Percentiles rank a stretch among this genome's conserved stretches.
These are phyloP conservation scores for Brachirus orientalis DNA, from an alignment of 2,113 vertebrate genomes.

Conservation along the genomic window DNA sequence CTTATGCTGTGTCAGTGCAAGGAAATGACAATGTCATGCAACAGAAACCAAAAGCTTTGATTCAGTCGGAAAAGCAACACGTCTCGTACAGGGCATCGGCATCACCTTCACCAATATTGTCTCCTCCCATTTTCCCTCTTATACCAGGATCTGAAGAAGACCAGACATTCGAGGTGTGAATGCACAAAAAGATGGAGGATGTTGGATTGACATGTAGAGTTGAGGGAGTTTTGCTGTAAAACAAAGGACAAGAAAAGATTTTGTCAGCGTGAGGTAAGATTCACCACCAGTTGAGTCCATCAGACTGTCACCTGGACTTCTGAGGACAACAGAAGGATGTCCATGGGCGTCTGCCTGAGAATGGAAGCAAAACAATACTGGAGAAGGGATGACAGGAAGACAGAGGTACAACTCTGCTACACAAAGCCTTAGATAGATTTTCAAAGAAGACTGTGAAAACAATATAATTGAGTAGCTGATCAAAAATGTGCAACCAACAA, in stretches of 20 bases:
- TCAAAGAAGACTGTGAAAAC: background rate
- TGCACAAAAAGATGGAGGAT: conserved; percentile 25
- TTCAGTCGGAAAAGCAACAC: conserved; percentile 25
- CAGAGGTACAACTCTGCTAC: background rate
- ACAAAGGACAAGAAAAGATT: background rate
- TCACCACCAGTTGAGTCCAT: background rate
- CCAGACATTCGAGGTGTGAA: conserved; percentile 11
- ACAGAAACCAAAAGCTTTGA: conserved; percentile 24
- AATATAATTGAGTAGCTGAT: background rate
- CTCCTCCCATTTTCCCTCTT: conserved; percentile 28
- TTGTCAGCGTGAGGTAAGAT: background rate
- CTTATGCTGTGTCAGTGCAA: background rate
- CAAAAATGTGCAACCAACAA: background rate
- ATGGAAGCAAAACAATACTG: conserved; percentile 3
- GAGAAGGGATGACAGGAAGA: conserved; percentile 28
- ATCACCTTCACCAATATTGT: conserved; percentile 25
- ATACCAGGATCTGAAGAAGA: conserved; percentile 19
- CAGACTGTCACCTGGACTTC: conserved; percentile 16
- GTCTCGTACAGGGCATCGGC: conserved; percentile 38
- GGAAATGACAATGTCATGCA: background rate
- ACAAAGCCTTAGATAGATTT: conserved; percentile 16
- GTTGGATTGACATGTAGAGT: conserved; percentile 9
- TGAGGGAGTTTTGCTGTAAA: background rate
- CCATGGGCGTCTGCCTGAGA: background rate
- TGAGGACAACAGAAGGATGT: conserved; percentile 23